Conservation (phyloP, 2,113 vertebrate species). For the Trogon surrucura region DNA sequence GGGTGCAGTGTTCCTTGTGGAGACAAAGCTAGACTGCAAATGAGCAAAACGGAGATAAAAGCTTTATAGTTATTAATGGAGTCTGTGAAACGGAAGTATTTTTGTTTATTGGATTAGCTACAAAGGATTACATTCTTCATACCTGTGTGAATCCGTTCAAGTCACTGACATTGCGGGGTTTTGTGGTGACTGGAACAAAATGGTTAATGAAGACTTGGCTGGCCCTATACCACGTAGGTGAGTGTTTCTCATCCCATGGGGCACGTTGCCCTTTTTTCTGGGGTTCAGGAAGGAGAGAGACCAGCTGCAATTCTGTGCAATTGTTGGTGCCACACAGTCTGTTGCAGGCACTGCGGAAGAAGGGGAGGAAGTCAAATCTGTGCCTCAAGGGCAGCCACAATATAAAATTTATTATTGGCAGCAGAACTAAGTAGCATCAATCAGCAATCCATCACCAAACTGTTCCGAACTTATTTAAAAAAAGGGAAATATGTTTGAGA, state of each 20-base stretch:
- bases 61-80: neutral
- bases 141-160: neutral
- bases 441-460: neutral
- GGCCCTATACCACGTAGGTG: accelerated
- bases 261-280: neutral
- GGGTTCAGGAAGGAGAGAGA: neutral
- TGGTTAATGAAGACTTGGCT: accelerated
- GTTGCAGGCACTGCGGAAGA: neutral
- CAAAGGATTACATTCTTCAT: neutral
- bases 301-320: neutral
- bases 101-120: neutral
- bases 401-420: neutral
- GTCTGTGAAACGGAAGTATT: neutral
- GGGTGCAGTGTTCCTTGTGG: neutral
- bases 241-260: neutral
- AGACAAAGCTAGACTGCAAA: neutral
- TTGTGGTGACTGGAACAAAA: neutral
- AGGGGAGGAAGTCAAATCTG: neutral
- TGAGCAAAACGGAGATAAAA: neutral
- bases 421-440: neutral
- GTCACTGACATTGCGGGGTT: neutral
- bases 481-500: accelerated
- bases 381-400: neutral
- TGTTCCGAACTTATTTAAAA: neutral
- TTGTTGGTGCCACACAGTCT: neutral